phyloP scores from a whole-genome alignment of 2,113 vertebrate genomes.

The Rhinichthys klamathensis region DNA sequence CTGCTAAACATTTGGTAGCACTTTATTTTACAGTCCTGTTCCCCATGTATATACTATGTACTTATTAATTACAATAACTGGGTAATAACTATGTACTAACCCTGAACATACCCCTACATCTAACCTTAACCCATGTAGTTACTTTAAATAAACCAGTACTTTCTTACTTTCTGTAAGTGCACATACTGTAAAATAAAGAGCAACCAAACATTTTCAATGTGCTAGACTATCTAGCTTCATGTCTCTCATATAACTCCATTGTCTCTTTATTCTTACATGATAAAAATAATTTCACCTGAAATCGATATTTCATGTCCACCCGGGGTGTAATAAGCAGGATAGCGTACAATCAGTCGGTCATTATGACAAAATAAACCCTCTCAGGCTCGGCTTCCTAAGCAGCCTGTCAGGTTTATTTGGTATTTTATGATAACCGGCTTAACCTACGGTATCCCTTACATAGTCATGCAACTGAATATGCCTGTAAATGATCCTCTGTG shows the following conservation, averaged over 20 bases:
- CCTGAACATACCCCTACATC: too few species aligned
- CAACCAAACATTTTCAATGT: too few species aligned
- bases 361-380: not conserved
- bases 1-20: not conserved
- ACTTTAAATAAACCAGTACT: too few species aligned
- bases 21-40: too few species aligned
- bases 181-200: too few species aligned
- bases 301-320: not conserved
- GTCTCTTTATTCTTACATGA: not conserved
- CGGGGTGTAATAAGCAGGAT: not conserved
- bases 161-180: too few species aligned
- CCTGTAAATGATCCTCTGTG: not conserved
- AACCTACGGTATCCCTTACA: not conserved
- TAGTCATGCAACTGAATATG: not conserved
- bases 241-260: not conserved
- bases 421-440: not conserved
- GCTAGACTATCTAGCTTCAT: too few species aligned
- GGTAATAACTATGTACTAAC: too few species aligned
- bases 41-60: too few species aligned
- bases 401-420: not conserved
- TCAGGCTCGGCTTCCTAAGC: not conserved
- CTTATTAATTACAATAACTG: too few species aligned
- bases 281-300: too few species aligned
- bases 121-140: too few species aligned
- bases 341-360: not conserved